These are phyloP conservation scores for Mya arenaria DNA, from an alignment of 1,140 invertebrate genomes.

Conservation along the genomic window DNA sequence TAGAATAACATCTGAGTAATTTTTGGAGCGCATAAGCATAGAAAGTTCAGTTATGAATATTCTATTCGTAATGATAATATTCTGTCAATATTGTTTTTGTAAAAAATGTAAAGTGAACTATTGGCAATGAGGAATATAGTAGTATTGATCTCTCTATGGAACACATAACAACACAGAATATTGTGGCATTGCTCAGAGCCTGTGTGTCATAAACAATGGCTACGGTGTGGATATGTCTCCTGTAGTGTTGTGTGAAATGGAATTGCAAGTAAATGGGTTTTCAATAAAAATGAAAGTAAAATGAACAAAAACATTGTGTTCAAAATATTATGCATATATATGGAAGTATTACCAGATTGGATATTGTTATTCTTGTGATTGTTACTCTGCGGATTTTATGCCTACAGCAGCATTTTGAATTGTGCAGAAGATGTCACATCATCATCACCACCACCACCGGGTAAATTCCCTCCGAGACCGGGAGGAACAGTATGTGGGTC, in stretches of 20 bases:
- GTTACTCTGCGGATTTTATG: background rate
- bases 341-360: background rate
- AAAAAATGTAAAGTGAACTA: background rate
- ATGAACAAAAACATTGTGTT: background rate
- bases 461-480: conserved; percentile 62
- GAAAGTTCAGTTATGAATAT: background rate
- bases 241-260: too few species aligned
- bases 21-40: background rate
- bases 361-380: background rate
- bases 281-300: background rate
- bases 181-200: too few species aligned
- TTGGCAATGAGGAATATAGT: background rate
- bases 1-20: background rate
- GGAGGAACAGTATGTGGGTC: conserved; percentile 94
- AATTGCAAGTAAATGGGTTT: background rate
- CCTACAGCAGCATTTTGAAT: conserved; percentile 14
- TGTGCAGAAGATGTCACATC: conserved; percentile 58
- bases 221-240: too few species aligned
- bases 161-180: too few species aligned
- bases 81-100: background rate
- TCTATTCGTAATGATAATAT: background rate
- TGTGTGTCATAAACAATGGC: too few species aligned
- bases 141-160: background rate
- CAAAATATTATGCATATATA: background rate
- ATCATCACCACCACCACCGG: conserved; percentile 57